A percentile compares a stretch with the other conserved stretches of the same genome.
phyloP scores from a whole-genome alignment of 35 echinoderm and acorn worm species.

The Anneissia japonica region DNA sequence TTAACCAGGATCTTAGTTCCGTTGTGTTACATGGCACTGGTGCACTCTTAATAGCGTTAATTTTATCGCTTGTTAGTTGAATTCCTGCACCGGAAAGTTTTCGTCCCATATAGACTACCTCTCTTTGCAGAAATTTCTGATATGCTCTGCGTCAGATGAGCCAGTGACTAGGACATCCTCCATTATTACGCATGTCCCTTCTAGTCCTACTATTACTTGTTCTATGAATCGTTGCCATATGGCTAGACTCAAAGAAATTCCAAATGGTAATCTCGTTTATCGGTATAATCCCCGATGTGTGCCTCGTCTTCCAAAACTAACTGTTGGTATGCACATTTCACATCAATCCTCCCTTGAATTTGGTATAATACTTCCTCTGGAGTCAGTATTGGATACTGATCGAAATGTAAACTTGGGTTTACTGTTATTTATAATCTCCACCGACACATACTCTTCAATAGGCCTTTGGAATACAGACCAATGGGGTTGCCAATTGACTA shows the following conservation, averaged over 20 bases:
- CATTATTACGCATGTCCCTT: slow-evolving; percentile 31
- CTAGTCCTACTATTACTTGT: slow-evolving; percentile 25
- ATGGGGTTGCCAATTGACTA: slow-evolving; percentile 17
- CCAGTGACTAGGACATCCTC: slow-evolving; percentile 65
- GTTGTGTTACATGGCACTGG: slow-evolving; percentile 20
- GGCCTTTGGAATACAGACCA: slow-evolving; percentile 28
- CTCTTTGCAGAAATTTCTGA: slow-evolving; percentile 25
- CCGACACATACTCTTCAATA: slow-evolving; percentile 30
- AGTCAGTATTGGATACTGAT: too few relatives aligned
- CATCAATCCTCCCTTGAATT: too few relatives aligned
- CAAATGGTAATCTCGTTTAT: slow-evolving; percentile 62
- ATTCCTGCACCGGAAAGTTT: slow-evolving; percentile 23
- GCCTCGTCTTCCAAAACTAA: slow-evolving; percentile 40
- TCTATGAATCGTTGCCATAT: slow-evolving; percentile 46
- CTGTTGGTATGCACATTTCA: slow-evolving; percentile 5
- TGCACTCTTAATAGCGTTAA: slow-evolving; percentile 26
- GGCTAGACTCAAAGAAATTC: slow-evolving; percentile 35
- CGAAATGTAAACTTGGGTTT: too few relatives aligned
- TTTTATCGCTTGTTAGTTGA: slow-evolving; percentile 25
- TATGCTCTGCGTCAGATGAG: slow-evolving; percentile 25
- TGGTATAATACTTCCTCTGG: too few relatives aligned
- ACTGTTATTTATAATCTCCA: slow-evolving; percentile 30
- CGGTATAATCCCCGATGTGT: slow-evolving; percentile 36
- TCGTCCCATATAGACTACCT: slow-evolving; percentile 34
- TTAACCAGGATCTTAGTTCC: slow-evolving; percentile 43